Evolutionary conservation across 1,140 invertebrate species (phyloP).

Genomic region (Drosophila sechellia): DNA sequence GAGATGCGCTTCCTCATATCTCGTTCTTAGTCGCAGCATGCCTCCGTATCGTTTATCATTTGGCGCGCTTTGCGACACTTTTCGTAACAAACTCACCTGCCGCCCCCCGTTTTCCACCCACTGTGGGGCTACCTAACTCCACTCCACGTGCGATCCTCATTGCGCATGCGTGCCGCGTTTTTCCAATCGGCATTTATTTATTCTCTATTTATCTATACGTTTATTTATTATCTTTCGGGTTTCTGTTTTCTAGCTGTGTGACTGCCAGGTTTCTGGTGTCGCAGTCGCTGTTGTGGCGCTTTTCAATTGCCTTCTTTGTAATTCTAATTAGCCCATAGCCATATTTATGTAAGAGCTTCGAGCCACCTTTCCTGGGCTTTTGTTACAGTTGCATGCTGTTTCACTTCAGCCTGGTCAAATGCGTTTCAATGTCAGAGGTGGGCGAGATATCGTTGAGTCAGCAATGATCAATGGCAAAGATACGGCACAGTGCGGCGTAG

Average conservation of each 20-base stretch:
- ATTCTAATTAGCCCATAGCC: slow-evolving; percentile 73
- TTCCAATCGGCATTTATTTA: slow-evolving; percentile 79
- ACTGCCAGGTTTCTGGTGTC: slow-evolving; percentile 29
- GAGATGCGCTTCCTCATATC: slow-evolving; percentile 26
- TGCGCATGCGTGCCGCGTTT: slow-evolving; percentile 69
- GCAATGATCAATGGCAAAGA: slow-evolving; percentile 2
- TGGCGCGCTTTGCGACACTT: slow-evolving; percentile 78
- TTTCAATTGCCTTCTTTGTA: slow-evolving; percentile 79
- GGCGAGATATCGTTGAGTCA: slow-evolving; percentile 19
- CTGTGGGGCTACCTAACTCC: slow-evolving; percentile 2
- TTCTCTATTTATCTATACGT: slow-evolving; percentile 80
- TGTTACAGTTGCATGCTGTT: slow-evolving; percentile 55
- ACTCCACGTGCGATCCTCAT: slow-evolving; percentile 61
- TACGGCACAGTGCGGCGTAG: neutral
- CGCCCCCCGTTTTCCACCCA: neutral
- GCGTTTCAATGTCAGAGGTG: slow-evolving; percentile 40
- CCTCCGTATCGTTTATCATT: slow-evolving; percentile 69
- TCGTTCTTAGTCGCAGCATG: slow-evolving; percentile 62
- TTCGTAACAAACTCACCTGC: slow-evolving; percentile 52
- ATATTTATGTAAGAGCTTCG: slow-evolving; percentile 64
- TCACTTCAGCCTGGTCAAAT: slow-evolving; percentile 18
- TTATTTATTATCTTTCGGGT: slow-evolving; percentile 76
- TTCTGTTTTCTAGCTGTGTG: slow-evolving; percentile 35
- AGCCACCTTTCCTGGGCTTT: slow-evolving; percentile 23
- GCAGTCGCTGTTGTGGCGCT: slow-evolving; percentile 70